Evolutionary conservation across 2,888 invertebrate genomes (phyloP), one percentile per base, ranked within the genome.

Genomic region (Eilema depressum): DNA sequence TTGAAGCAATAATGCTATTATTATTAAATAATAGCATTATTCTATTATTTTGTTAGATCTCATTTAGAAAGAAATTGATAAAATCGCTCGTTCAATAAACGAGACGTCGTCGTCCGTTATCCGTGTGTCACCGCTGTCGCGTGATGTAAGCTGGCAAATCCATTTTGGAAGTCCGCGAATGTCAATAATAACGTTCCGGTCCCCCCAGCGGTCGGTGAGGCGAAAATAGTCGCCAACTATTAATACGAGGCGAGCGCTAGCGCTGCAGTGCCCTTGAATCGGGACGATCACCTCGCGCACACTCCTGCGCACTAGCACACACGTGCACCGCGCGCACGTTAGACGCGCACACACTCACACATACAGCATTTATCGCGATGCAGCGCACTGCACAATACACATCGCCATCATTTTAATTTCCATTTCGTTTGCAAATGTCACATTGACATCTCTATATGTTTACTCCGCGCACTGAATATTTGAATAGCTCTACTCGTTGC

Each of bases 201-300:
- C 92, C 92, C 80, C 91, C 91, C 89, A 88, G 91, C 87, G 87
- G 88, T 87, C 89, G 89, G 88, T 88, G 91, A 87, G 88, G 94
- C 93, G 92, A 93, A 94, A 95, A 95, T 95, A 95, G 94, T 94
- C 92, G 90, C 90, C 91, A 91, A 93, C 95, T 95, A 95, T 95
- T 94, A 93, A 95, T 94, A 94, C 88, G 86, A 87, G 87, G 88
- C 89, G 91, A 91, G 91, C 93, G 92, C 93, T 93, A 92, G 93
- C 86, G 89, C 91, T 94, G 95, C 95, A 94, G 84, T 92, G 95
- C 94, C 95, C 95, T 95, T 95, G 95, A 95, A 94, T 88, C 91
- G 92, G 95, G 93, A 81, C 95, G 94, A 93, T 95, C 94, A 94
- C 95, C 95, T 90, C 93, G 89, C 91, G 88, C 92, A 87, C 91